A percentile compares a stretch with the other conserved stretches of the same genome.
Conservation (phyloP, 2,113 vertebrate species). For the Limnothrissa miodon region DNA sequence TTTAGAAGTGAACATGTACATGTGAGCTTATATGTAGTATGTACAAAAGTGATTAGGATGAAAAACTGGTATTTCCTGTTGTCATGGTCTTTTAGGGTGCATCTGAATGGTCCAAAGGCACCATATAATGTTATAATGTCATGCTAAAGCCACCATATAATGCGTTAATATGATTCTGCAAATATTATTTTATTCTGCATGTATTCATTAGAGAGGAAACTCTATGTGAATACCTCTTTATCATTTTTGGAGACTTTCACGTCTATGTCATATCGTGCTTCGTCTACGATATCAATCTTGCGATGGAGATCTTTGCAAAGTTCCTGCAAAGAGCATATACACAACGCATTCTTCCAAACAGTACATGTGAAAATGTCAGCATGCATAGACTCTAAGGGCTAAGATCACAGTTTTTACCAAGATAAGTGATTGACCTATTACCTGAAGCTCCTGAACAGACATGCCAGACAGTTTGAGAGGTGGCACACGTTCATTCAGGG, state of each 20-base stretch:
- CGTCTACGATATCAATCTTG: constrained; percentile 69
- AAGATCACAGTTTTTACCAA: neutral
- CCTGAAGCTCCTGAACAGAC: constrained; percentile 72
- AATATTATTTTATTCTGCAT: neutral
- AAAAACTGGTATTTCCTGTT: neutral
- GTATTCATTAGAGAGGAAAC: neutral
- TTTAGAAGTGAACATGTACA: neutral
- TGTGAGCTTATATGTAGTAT: neutral
- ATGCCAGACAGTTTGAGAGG: constrained; percentile 65
- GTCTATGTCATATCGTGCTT: constrained; percentile 70
- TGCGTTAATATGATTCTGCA: neutral
- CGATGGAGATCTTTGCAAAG: constrained; percentile 70
- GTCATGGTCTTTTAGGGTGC: neutral
- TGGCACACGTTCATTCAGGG: constrained; percentile 58
- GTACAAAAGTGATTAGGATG: neutral
- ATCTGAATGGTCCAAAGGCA: neutral
- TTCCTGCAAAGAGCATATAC: constrained; percentile 54
- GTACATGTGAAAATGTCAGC: neutral
- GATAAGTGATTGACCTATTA: constrained; percentile 30
- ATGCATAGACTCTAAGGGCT: neutral
- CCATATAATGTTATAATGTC: neutral
- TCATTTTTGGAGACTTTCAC: constrained; percentile 68
- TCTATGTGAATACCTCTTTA: constrained; percentile 58
- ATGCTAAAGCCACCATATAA: neutral
- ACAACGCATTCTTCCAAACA: neutral